Conservation (phyloP, 2,797 vertebrate genomes). For the Premnoplex brunnescens region DNA sequence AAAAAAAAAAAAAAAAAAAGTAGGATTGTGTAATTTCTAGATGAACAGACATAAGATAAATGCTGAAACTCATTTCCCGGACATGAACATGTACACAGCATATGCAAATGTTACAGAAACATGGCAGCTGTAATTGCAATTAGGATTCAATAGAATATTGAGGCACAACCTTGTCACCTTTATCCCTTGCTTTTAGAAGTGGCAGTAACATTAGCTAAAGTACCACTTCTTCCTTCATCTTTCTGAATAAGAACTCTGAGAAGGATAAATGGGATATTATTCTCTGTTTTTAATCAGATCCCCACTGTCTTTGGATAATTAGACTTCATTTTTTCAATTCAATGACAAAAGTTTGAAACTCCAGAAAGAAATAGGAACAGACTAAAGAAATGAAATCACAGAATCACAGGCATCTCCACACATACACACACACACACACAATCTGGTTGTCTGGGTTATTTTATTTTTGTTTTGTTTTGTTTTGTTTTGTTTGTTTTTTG, state of each 20-base stretch:
- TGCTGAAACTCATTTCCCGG: background rate
- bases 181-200: background rate
- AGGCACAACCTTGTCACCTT: background rate
- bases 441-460: background rate
- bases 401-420: background rate
- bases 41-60: background rate
- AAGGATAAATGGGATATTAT: background rate
- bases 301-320: background rate
- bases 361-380: background rate
- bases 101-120: background rate
- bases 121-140: background rate
- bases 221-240: background rate
- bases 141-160: background rate
- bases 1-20: background rate
- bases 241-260: background rate
- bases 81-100: background rate
- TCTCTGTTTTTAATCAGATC: background rate
- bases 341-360: background rate
- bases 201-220: background rate
- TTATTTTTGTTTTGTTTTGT: too few species aligned
- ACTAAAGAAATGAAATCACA: background rate
- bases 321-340: background rate
- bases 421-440: accelerated
- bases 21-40: background rate
- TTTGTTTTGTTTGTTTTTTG: background rate